phyloP scores from a whole-genome alignment of 2,888 invertebrate genomes.

The Heliconius ethilla region DNA sequence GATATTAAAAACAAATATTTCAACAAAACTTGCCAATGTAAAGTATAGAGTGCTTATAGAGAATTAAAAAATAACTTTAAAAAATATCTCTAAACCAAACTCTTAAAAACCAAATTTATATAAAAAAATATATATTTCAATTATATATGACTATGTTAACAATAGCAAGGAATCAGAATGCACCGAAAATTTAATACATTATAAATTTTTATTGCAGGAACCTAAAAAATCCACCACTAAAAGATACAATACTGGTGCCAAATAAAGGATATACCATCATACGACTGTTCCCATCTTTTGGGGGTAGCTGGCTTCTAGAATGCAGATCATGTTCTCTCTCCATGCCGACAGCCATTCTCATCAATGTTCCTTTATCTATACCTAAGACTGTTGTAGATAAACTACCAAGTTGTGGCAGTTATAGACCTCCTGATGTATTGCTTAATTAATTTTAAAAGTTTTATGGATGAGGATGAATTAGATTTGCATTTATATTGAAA shows the following conservation, averaged over 20 bases:
- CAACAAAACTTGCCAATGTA: too few species aligned
- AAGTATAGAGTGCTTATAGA: too few species aligned
- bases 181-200: neutral
- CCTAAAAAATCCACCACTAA: slow-evolving; percentile 76
- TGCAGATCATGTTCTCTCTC: slow-evolving; percentile 70
- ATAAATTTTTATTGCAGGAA: slow-evolving; percentile 65
- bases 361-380: slow-evolving; percentile 72
- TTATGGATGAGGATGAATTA: too few species aligned
- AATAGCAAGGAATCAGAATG: too few species aligned
- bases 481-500: neutral
- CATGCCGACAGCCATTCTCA: slow-evolving; percentile 73
- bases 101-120: too few species aligned
- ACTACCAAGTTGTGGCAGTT: slow-evolving; percentile 78
- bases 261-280: slow-evolving; percentile 84
- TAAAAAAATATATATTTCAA: too few species aligned
- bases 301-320: slow-evolving; percentile 78
- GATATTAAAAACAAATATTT: too few species aligned
- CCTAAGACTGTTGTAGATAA: slow-evolving; percentile 69
- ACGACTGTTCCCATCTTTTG: slow-evolving; percentile 78
- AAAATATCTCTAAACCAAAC: too few species aligned
- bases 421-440: slow-evolving; percentile 74
- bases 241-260: slow-evolving; percentile 84
- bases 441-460: slow-evolving; percentile 57
- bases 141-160: too few species aligned
- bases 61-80: too few species aligned